Conservation (phyloP, 2,113 vertebrate genomes). For the Corythornis vintsioides region DNA sequence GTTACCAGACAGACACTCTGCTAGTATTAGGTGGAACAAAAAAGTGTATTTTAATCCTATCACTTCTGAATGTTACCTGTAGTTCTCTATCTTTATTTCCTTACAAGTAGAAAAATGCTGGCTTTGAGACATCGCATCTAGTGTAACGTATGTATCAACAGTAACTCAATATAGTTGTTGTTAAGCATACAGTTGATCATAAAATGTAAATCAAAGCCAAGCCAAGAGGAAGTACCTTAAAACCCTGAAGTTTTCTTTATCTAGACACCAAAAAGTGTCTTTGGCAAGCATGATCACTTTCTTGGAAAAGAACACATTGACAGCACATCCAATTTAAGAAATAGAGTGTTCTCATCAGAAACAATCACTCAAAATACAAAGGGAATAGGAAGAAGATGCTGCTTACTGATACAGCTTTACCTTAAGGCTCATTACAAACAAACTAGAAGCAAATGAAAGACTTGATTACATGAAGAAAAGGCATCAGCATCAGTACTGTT, state of each 20-base stretch:
- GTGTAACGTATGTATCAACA: background rate
- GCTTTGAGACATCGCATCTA: background rate
- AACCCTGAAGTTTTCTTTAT: background rate
- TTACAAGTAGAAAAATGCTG: background rate
- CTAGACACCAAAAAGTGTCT: background rate
- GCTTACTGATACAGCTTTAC: background rate
- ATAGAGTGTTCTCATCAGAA: background rate
- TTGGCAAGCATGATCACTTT: background rate
- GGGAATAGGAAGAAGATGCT: background rate
- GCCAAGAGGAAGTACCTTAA: background rate
- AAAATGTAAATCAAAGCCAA: background rate
- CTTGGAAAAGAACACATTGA: background rate
- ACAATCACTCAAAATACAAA: background rate
- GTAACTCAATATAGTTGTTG: background rate
- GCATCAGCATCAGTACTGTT: background rate
- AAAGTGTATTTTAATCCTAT: background rate
- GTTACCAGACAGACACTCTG: slow-evolving; percentile 6
- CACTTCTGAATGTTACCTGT: background rate
- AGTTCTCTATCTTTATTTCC: background rate
- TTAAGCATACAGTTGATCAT: background rate
- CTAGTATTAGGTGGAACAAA: background rate
- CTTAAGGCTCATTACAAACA: background rate
- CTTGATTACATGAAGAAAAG: background rate
- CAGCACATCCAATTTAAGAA: background rate
- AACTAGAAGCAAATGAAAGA: background rate